A percentile compares a stretch with the other conserved stretches of the same genome.
phyloP scores from a whole-genome alignment of 2,888 invertebrate genomes.

The Oligia latruncula region DNA sequence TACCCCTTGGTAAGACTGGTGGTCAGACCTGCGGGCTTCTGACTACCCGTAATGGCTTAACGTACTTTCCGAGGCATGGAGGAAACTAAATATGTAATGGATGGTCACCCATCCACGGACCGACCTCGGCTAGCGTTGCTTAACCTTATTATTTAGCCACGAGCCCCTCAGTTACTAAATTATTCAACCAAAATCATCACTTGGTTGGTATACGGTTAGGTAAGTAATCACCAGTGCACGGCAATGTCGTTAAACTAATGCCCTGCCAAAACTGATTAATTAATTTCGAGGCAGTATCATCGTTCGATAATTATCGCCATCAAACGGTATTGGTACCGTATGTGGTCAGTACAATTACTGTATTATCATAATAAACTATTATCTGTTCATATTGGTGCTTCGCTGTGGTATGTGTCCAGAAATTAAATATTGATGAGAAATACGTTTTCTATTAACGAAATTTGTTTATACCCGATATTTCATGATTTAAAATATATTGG shows the following conservation, averaged over 20 bases:
- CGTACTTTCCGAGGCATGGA: neutral
- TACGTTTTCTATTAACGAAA: neutral
- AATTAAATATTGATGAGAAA: neutral
- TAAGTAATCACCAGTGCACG: neutral
- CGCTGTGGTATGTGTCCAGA: too few relatives aligned
- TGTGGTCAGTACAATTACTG: neutral
- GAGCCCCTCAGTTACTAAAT: neutral
- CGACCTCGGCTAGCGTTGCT: neutral
- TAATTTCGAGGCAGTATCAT: constrained; percentile 14
- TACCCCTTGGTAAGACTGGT: neutral
- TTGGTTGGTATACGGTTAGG: neutral
- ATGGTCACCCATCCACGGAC: neutral
- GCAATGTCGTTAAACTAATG: neutral
- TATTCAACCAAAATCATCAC: neutral
- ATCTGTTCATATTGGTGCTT: neutral
- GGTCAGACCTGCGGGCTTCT: neutral
- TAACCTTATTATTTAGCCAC: neutral
- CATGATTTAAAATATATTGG: neutral
- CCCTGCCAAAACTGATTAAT: constrained; percentile 8
- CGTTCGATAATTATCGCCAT: constrained; percentile 1
- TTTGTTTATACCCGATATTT: neutral
- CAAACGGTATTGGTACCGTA: neutral
- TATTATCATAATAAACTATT: neutral
- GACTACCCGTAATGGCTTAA: neutral
- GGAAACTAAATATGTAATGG: neutral